Evolutionary conservation across 2,797 vertebrate species (phyloP), one percentile per base, ranked within the genome.

Genomic region (Xiphophorus birchmanni): DNA sequence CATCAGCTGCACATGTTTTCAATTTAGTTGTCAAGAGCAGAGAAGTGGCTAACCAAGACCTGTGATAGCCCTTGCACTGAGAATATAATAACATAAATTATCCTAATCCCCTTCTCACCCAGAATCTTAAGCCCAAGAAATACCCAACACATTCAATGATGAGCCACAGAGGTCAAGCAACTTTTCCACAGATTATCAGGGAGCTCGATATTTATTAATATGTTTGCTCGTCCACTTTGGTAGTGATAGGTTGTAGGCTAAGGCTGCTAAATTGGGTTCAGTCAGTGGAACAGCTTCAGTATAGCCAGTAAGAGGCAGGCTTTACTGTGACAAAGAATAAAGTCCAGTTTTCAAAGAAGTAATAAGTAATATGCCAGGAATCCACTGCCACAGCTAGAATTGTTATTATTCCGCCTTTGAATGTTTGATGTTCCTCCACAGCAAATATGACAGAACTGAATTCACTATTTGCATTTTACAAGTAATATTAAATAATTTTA

Each of bases 41-140:
- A 87, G 86, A 85, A 63, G 77, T 88, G 76, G 78, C 80, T 81
- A 82, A 89, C 84, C 76, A 74, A 84, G 89, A 86, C 90, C 82
- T 89, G 79, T 72, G 79, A 91, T 93, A 89, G 93, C 90, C 86
- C 93, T 91, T 86, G 88, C 82, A 76, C 88, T 56, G 86, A 91
- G 91, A 93, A 93, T 94, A 94, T 95, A 96, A 95, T 95, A 94
- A 92, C 91, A 83, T 87, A 93, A 95, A 96, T 96, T 95, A 95
- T 91, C 84, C 86, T 95, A 95, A 95, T 95, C 95, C 94, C 88
- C 86, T 91, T 81, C 90, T 93, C 89, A 93, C 86, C 88, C 88
- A 75, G 75, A 88, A 58, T 89, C 87, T 82, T 85, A 90, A 92
- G 0, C 85, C 83, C 81, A 89, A 81, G 47, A 90, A 88, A 92